Base-by-base conservation (phyloP, 2,113 vertebrate species). In the Paralichthys olivaceus region DNA sequence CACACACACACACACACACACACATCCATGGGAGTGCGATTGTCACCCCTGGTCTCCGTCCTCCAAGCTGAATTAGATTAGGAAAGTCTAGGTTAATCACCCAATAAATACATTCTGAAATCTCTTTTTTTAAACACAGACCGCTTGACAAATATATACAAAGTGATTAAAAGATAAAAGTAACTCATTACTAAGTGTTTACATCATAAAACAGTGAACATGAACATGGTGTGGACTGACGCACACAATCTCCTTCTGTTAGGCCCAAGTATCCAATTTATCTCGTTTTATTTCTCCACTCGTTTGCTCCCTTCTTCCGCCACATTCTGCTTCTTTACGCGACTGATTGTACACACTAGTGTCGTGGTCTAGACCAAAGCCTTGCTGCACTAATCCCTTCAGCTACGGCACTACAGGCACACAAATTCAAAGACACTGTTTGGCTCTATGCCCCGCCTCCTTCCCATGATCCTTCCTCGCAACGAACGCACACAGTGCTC, bases 101-200 rank as follows among this genome's bases (percentile, higher is more conserved):
- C 71, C 80, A 92, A 93, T 93, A 92, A 92, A 93, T 93, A 93
- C 92, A 93, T 93, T 93, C 92, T 90, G 71, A 89, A 90, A 89
- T 90, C 82, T 89, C 81, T 40, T 87, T 79, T 87, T 79, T 72
- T 51, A 86, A 86, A 87, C 80, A 73, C 66, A 56, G 69, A 74
- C 54, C 2, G 69, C 37, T 59, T 78, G 70, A 89, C 77, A 83
- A 86, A 87, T 90, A 91, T 92, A 82, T 90, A 93, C 87, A 92
- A 86, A 22, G 7, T 66, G 75, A 81, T 80, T 84, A 60, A 87
- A 89, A 85, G 40, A 65, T 68, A 57, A 75, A 76, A 63, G 68
- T 13, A 65, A 49, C 23, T 72, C n/a, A 45, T 86, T 62, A 86
- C 76, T 77, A 86, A 90, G 77, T 86, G 85, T 82, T 86, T 75